Evolutionary conservation across 1,140 invertebrate species (phyloP).

Genomic region (Streblospio benedicti): DNA sequence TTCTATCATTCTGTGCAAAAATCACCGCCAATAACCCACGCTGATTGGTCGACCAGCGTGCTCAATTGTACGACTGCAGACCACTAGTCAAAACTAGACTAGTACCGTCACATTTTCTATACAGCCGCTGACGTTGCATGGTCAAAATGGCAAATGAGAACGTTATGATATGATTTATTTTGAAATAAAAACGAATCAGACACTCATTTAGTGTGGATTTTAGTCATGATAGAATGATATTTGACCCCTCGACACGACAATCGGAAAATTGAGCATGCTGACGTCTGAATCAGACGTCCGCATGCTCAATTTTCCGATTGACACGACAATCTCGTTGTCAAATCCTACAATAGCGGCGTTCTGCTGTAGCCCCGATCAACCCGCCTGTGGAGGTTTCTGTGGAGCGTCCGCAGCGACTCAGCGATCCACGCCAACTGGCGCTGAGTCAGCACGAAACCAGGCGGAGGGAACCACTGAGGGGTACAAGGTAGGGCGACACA

Average conservation of each 20-base stretch:
- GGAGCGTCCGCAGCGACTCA: constrained; percentile 49
- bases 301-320: neutral
- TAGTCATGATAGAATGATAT: neutral
- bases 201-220: neutral
- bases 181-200: too few species aligned
- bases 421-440: constrained; percentile 82
- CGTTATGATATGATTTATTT: too few species aligned
- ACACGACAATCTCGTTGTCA: neutral
- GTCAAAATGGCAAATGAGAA: too few species aligned
- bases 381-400: constrained; percentile 83
- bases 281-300: neutral
- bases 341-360: neutral
- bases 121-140: too few species aligned
- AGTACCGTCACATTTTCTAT: too few species aligned
- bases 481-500: constrained; percentile 88
- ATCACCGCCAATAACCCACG: too few species aligned
- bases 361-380: constrained; percentile 67
- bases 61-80: too few species aligned
- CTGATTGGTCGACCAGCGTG: too few species aligned
- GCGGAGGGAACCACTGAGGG: constrained; percentile 88
- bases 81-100: too few species aligned
- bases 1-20: too few species aligned
- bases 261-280: neutral
- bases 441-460: constrained; percentile 63
- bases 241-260: neutral